Base-by-base conservation (phyloP, 2,113 vertebrate genomes). In the Sturnira hondurensis region DNA sequence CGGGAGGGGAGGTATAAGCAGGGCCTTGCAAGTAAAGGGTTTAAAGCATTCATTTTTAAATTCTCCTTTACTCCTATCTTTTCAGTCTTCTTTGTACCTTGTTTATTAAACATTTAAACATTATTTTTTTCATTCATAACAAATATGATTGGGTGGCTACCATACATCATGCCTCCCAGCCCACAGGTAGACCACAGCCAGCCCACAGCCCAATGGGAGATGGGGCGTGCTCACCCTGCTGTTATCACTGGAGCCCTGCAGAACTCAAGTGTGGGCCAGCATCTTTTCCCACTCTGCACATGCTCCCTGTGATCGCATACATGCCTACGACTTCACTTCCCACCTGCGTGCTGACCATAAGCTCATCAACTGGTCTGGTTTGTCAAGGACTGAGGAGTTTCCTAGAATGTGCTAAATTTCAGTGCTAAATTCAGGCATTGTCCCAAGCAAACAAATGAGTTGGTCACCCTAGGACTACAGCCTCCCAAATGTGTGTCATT, bases 1-100 rank as follows among this genome's bases (percentile, higher is more conserved):
- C 13, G 28, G 33, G 17, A 43, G 61, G 8, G 17, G 9, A 8
- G 13, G 4, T n/a, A 17, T 38, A 10, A n/a, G 22, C n/a, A 58
- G n/a, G 28, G 54, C 20, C 61, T 84, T 84, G 58, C 41, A 68
- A 54, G 33, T 10, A 70, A 92, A 22, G 52, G n/a, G 3, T 43
- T 86, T 89, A 80, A 43, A 84, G 45, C n/a, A 80, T 91, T 61
- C 33, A 38, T 43, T 92, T 92, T 70, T 33, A 90, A 77, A 33
- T 4, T 70, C 61, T 85, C 47, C 28, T 91, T 91, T 54, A 56
- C 19, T 43, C 4, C 19, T 67, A 7, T 28, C 3, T 84, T 31
- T 31, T 13, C 33, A 45, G 9, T 70, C 50, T 89, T 36, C 76
- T 89, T 80, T 81, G 70, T 36, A 24, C 22, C 33, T 86, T 22